phyloP scores from a whole-genome alignment of 1,140 invertebrate species.

The Drosophila ficusphila region DNA sequence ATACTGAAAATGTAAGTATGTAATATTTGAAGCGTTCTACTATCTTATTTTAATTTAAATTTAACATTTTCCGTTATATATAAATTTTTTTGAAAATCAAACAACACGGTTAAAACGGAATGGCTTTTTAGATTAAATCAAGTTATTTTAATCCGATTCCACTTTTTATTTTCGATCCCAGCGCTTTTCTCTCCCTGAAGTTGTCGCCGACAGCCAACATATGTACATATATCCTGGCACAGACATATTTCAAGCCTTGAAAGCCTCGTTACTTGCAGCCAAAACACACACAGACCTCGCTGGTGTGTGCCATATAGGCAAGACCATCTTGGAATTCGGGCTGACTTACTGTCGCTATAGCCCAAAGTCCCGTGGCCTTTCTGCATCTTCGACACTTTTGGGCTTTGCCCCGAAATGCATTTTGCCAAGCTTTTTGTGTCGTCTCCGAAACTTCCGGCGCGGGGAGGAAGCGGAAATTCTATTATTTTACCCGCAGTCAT shows the following conservation, averaged over 20 bases:
- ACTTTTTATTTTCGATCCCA: not conserved
- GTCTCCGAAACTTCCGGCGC: slow-evolving; percentile 8
- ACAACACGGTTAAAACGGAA: too few species aligned
- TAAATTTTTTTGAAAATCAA: too few species aligned
- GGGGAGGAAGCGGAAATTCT: slow-evolving; percentile 11
- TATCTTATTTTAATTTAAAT: too few species aligned
- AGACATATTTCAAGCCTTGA: slow-evolving; percentile 33
- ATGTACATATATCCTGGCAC: slow-evolving; percentile 8
- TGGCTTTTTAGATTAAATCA: not conserved
- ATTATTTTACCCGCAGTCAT: slow-evolving; percentile 45
- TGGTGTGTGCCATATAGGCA: slow-evolving; percentile 4
- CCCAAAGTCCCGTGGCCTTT: slow-evolving; percentile 24
- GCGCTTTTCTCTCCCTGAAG: slow-evolving; percentile 13
- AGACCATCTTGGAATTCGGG: slow-evolving; percentile 33
- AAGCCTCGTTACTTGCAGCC: slow-evolving; percentile 34
- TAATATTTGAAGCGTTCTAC: too few species aligned
- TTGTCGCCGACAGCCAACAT: slow-evolving; percentile 2
- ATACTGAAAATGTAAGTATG: too few species aligned
- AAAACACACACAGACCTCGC: slow-evolving; percentile 6
- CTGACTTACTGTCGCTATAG: slow-evolving; percentile 30
- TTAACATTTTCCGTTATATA: too few species aligned
- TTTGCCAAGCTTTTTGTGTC: slow-evolving; percentile 38
- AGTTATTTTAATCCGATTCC: not conserved
- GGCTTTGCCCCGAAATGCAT: slow-evolving; percentile 35
- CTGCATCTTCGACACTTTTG: slow-evolving; percentile 43